A percentile compares a stretch with the other conserved stretches of the same genome.
These are phyloP conservation scores for Orthochromis indermauri DNA, from an alignment of 2,113 vertebrate genomes.

Conservation along the genomic window DNA sequence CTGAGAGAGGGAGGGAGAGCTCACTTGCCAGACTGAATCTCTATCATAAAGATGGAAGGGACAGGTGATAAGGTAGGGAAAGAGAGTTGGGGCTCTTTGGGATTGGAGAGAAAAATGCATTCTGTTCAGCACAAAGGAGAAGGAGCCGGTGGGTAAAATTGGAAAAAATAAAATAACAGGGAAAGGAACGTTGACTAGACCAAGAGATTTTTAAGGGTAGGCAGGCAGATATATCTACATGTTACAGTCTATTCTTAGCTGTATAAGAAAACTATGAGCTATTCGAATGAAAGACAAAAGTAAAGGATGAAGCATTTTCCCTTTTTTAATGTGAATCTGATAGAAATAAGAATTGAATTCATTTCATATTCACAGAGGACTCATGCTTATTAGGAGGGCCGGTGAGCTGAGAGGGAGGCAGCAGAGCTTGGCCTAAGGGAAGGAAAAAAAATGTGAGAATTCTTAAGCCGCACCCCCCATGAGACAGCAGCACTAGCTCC, in stretches of 20 bases:
- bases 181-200: background rate
- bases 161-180: background rate
- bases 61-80: background rate
- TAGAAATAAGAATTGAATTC: conserved; percentile 29
- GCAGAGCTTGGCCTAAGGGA: conserved; percentile 30
- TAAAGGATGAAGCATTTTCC: background rate
- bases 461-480: background rate
- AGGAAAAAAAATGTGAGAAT: background rate
- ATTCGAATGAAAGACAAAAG: background rate
- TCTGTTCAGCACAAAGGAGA: background rate
- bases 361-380: conserved; percentile 48
- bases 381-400: conserved; percentile 35
- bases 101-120: background rate
- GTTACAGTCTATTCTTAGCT: background rate
- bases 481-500: background rate
- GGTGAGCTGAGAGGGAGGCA: background rate
- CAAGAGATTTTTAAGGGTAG: background rate
- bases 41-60: background rate
- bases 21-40: conserved; percentile 3
- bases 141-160: background rate
- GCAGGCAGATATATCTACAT: background rate
- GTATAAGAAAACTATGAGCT: background rate
- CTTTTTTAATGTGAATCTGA: conserved; percentile 35
- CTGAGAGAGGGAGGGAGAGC: background rate
- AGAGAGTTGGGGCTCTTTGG: background rate